A percentile compares a stretch with the other conserved stretches of the same genome.
Conservation (phyloP, 2,113 vertebrate genomes). For the Sprattus sprattus region DNA sequence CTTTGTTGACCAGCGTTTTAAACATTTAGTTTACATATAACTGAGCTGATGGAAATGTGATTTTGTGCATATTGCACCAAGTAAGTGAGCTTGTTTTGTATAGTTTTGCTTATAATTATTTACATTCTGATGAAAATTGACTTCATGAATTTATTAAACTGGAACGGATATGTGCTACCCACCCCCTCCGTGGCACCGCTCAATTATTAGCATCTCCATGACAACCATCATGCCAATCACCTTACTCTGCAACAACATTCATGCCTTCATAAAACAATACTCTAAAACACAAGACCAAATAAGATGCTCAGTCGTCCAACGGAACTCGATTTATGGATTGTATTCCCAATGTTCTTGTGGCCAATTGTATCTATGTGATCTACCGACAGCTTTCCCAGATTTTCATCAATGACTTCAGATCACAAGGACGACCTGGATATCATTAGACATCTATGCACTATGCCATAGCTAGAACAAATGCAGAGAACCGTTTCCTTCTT, state of each 20-base stretch:
- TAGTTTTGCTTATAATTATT: background rate
- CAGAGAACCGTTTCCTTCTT: background rate
- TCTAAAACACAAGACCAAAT: background rate
- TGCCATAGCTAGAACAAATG: background rate
- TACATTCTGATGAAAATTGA: background rate
- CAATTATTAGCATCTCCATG: background rate
- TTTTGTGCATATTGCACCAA: background rate
- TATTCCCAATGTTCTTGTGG: background rate
- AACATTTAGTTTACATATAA: background rate
- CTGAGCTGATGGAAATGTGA: background rate
- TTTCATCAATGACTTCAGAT: background rate
- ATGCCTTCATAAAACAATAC: background rate
- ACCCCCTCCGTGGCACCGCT: background rate
- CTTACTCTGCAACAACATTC: background rate
- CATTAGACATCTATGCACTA: background rate
- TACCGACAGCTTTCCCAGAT: background rate
- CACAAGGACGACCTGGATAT: background rate
- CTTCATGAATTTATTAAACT: conserved; percentile 11
- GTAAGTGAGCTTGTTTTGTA: background rate
- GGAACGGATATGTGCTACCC: background rate
- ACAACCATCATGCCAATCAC: background rate
- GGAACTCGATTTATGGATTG: background rate
- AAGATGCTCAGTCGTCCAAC: background rate
- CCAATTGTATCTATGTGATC: background rate
- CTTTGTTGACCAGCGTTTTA: background rate